Conservation (phyloP, 2,888 invertebrate species). For the Pardosa pseudoannulata region DNA sequence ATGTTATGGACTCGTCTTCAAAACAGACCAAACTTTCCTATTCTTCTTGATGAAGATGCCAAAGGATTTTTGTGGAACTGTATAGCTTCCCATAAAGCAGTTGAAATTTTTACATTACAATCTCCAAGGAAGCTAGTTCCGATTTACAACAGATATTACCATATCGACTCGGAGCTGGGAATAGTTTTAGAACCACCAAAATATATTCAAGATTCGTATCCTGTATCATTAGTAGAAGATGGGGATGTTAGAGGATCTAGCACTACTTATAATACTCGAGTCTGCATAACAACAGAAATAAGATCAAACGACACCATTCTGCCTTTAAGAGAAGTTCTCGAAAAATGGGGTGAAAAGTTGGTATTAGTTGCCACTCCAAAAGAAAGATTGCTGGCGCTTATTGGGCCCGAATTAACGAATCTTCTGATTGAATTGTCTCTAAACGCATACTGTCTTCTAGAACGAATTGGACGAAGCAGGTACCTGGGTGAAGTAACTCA, state of each 20-base stretch:
- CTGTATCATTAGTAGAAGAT: conserved; percentile 81
- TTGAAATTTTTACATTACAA: conserved; percentile 83
- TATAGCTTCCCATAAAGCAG: conserved; percentile 78
- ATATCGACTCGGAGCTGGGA: conserved; percentile 66
- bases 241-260: conserved; percentile 83
- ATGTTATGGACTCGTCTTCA: conserved; percentile 84
- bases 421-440: conserved; percentile 80
- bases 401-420: conserved; percentile 79
- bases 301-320: conserved; percentile 74
- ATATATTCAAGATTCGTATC: conserved; percentile 80
- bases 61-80: conserved; percentile 83
- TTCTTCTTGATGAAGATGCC: conserved; percentile 80
- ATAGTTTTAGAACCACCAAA: conserved; percentile 77
- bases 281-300: conserved; percentile 79
- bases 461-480: conserved; percentile 84
- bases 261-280: conserved; percentile 81
- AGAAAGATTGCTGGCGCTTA: conserved; percentile 81
- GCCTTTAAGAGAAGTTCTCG: conserved; percentile 79
- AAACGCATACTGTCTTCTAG: conserved; percentile 85
- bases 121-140: conserved; percentile 81
- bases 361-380: conserved; percentile 85
- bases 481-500: conserved; percentile 84
- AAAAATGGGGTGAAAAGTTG: conserved; percentile 82
- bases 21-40: conserved; percentile 78
- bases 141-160: conserved; percentile 76